Base-by-base conservation (phyloP, 2,888 invertebrate genomes). In the Conistra vaccinii region DNA sequence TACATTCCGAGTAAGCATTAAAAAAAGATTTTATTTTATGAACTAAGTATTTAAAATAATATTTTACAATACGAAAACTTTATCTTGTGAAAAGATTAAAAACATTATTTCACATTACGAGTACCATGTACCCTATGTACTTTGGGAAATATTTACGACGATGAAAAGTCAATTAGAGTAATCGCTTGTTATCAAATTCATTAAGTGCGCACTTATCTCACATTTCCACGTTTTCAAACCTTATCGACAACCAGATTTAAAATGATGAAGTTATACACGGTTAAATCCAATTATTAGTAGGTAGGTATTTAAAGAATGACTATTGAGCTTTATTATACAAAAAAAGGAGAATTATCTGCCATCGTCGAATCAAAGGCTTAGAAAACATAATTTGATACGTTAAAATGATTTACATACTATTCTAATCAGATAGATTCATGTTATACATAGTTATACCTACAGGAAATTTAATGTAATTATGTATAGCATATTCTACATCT, bases 141-240 rank as follows among this genome's bases (percentile, higher is more conserved):
- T 80, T 75, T 51, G 32, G 65, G 45, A 70, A 75, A 80, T 67
- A 76, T 73, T 66, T 68, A 70, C n/a, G 39, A 73, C 66, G 58
- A 73, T 66, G 70, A 72, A 83, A 80, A 80, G 78, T 80, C 51
- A 79, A 83, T 81, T 77, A 81, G 53, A 79, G 68, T 80, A 85
- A 85, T 83, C 78, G 62, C 42, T 60, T 70, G 65, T 87, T 87
- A 89, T 88, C 86, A 76, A 84, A 84, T 75, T 82, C 71, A 81
- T 73, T 70, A 78, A 84, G 81, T 87, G 81, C 61, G 71, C 48
- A 78, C 72, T 53, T 89, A 88, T 89, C 86, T 82, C 39, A 68
- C 62, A 81, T 85, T 89, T 89, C 82, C 87, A 83, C 66, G 79
- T 85, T 87, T 80, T 69, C 39, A 73, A 82, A 81, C 70, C 66